Base-by-base conservation (phyloP, 2,888 invertebrate species). In the Globia sparganii region DNA sequence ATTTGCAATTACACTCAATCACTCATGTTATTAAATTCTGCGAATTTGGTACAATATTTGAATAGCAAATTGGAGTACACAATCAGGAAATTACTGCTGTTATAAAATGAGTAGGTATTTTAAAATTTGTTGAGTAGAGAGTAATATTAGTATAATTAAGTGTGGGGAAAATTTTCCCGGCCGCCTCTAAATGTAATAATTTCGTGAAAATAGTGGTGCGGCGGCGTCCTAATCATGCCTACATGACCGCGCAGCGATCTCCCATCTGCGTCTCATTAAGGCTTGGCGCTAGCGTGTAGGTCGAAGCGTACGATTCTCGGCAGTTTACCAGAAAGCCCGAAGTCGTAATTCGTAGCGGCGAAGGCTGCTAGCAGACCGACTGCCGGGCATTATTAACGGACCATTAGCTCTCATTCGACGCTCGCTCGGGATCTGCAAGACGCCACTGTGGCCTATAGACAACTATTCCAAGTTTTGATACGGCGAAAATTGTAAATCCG, bases 331-430 rank as follows among this genome's bases (percentile, higher is more conserved):
- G 93, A 93, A 92, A 93, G 91, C 92, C 91, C 91, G 90, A 89
- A 91, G 91, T 92, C 94, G 94, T 95, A 94, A 94, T 91, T 95
- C 93, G 92, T 91, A 90, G 90, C 91, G 90, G 90, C 89, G 91
- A 90, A 91, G 92, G 92, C 91, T 91, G 93, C 92, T 94, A 93
- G 93, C 93, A 93, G 93, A 93, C 89, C 92, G 92, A 93, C 94
- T 93, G 93, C 92, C 91, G 92, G 89, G 92, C 93, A 93, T 95
- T 95, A 95, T 94, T 93, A 95, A 94, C 95, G 94, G 93, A 84
- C 94, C 95, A 95, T 95, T 95, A 95, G 94, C 92, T 92, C 91
- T 92, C 93, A 91, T 94, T 94, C 95, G 93, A 91, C 89, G 92
- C 92, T 91, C 88, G 87, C 87, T n/a, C 85, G 88, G 89, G 90